Percentiles rank a stretch among this genome's conserved stretches.
phyloP scores from a whole-genome alignment of 2,797 vertebrate genomes.

The Nasua narica region DNA sequence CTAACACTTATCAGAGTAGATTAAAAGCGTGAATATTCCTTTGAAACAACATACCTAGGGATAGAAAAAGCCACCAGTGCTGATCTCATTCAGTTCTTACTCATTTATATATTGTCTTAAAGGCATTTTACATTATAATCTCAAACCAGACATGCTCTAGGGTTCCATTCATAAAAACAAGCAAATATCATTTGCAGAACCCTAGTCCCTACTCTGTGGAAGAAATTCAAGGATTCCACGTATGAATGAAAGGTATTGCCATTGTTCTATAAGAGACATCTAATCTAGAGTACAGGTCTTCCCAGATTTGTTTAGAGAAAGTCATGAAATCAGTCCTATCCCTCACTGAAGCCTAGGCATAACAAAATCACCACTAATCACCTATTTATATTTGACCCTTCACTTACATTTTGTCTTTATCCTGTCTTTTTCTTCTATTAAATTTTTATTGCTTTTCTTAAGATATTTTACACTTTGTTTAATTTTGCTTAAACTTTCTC shows the following conservation, averaged over 20 bases:
- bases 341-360: background rate
- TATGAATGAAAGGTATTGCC: conserved; percentile 45
- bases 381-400: conserved; percentile 3
- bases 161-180: conserved; percentile 13
- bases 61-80: background rate
- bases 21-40: conserved; percentile 31
- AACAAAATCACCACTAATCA: conserved; percentile 23
- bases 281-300: background rate
- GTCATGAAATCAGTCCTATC: background rate
- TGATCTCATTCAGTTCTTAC: conserved; percentile 27
- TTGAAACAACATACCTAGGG: conserved; percentile 40
- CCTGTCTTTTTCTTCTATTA: background rate
- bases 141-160: conserved; percentile 20
- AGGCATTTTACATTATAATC: conserved; percentile 36
- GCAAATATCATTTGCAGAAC: background rate
- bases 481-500: background rate
- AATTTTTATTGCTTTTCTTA: background rate
- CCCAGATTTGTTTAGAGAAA: conserved; percentile 35
- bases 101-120: conserved; percentile 56
- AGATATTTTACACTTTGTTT: background rate
- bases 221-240: background rate
- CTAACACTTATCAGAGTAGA: conserved; percentile 35
- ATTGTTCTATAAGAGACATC: background rate
- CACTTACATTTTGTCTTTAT: background rate
- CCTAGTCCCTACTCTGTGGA: background rate